Evolutionary conservation across 2,888 invertebrate species (phyloP).

Genomic region (Apomyelois bistriatella): DNA sequence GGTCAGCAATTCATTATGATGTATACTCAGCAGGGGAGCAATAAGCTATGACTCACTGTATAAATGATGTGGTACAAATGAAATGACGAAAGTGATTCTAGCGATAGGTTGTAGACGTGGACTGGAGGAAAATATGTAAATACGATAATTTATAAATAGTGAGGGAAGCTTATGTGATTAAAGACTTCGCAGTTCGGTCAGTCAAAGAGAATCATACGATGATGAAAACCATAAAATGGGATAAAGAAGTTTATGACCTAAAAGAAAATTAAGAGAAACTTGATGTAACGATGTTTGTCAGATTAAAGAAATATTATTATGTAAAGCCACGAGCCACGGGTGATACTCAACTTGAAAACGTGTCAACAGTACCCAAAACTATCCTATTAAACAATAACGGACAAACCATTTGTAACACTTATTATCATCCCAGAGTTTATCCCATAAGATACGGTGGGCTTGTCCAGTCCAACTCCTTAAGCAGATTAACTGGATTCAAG

Average conservation of each 20-base stretch:
- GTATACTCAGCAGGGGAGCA: constrained; percentile 1
- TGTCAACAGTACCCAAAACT: constrained; percentile 1
- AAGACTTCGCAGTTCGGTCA: background rate
- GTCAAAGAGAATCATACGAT: too few species aligned
- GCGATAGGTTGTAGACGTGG: background rate
- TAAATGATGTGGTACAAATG: background rate
- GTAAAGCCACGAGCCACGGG: background rate
- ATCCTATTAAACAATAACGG: constrained; percentile 10
- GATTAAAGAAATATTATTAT: too few species aligned
- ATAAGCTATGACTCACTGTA: background rate
- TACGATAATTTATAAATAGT: background rate
- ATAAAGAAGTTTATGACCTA: background rate
- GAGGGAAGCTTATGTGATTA: background rate
- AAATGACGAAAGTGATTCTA: background rate
- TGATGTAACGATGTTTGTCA: background rate
- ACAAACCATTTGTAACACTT: constrained; percentile 34
- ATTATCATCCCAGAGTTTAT: constrained; percentile 35
- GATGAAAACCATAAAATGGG: background rate
- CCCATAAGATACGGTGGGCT: constrained; percentile 30
- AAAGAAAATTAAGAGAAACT: background rate
- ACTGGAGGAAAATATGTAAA: background rate
- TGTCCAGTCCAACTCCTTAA: constrained; percentile 43
- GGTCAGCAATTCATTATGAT: constrained; percentile 8
- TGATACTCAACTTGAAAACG: background rate
- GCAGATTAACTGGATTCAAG: constrained; percentile 53